A percentile compares a stretch with the other conserved stretches of the same genome.
phyloP scores from a whole-genome alignment of 2,797 vertebrate species.

The Mycteria americana region DNA sequence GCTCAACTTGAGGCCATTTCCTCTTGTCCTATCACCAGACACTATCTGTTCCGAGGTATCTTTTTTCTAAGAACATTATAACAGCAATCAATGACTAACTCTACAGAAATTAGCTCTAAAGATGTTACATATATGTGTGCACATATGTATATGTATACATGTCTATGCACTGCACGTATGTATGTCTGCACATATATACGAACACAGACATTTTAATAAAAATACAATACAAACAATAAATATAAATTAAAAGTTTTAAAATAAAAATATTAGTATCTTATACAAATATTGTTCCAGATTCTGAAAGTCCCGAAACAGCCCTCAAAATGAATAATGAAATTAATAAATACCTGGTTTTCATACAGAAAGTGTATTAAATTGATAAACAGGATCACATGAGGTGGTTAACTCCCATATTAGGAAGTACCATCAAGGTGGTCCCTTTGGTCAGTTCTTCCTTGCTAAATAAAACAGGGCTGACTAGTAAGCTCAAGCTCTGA shows the following conservation, averaged over 20 bases:
- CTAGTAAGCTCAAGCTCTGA: not conserved
- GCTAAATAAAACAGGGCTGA: not conserved
- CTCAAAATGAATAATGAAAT: not conserved
- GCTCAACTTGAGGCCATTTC: too few species aligned
- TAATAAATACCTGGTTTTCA: not conserved
- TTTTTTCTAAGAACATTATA: not conserved
- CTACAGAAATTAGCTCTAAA: not conserved
- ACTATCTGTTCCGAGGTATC: not conserved
- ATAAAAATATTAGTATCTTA: not conserved
- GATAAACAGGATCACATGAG: not conserved
- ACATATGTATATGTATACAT: rapidly evolving
- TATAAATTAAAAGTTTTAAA: not conserved
- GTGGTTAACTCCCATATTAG: not conserved
- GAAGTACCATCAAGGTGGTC: not conserved
- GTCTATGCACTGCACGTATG: not conserved
- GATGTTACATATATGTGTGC: not conserved
- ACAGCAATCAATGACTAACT: not conserved
- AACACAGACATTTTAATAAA: not conserved
- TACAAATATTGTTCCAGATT: not conserved
- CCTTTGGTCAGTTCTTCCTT: not conserved
- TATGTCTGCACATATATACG: not conserved
- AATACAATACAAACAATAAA: not conserved
- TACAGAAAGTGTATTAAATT: not conserved
- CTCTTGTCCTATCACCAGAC: too few species aligned
- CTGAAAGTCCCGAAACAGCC: not conserved